These are phyloP conservation scores for Leptodactylus fuscus DNA, from an alignment of 2,113 vertebrate genomes.

Conservation along the genomic window DNA sequence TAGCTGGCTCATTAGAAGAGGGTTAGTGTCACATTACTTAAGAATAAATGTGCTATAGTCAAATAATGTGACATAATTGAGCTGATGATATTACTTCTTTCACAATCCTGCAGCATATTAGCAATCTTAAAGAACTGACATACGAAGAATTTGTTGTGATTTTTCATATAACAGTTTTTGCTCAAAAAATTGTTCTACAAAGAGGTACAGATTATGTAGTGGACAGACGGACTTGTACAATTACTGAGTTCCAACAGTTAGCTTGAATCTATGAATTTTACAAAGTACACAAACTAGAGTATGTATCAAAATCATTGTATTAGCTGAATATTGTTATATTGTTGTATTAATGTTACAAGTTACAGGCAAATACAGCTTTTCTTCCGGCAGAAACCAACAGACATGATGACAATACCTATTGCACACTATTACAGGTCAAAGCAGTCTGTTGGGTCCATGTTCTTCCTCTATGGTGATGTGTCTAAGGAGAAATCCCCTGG, in stretches of 20 bases:
- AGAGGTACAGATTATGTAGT: background rate
- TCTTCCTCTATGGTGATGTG: no score
- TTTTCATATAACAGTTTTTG: background rate
- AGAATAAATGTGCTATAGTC: conserved; percentile 44
- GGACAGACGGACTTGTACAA: background rate
- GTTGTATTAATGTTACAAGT: no score
- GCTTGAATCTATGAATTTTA: background rate
- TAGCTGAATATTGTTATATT: background rate
- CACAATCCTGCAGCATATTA: conserved; percentile 25
- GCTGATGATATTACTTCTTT: conserved; percentile 22
- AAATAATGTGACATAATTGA: conserved; percentile 47
- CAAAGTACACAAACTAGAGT: background rate
- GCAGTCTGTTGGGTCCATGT: no score
- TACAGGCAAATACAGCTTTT: no score
- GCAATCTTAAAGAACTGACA: background rate
- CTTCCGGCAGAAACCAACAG: background rate
- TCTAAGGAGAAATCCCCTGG: no score
- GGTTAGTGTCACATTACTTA: conserved; percentile 42
- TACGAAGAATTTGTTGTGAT: background rate
- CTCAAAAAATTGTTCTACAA: background rate
- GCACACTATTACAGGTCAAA: no score
- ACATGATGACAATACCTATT: background rate
- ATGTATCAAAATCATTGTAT: background rate
- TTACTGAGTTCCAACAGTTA: background rate
- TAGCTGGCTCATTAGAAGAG: conserved; percentile 38